These are phyloP conservation scores for Cheumatopsyche charites DNA, from an alignment of 1,140 invertebrate species.

Conservation along the genomic window DNA sequence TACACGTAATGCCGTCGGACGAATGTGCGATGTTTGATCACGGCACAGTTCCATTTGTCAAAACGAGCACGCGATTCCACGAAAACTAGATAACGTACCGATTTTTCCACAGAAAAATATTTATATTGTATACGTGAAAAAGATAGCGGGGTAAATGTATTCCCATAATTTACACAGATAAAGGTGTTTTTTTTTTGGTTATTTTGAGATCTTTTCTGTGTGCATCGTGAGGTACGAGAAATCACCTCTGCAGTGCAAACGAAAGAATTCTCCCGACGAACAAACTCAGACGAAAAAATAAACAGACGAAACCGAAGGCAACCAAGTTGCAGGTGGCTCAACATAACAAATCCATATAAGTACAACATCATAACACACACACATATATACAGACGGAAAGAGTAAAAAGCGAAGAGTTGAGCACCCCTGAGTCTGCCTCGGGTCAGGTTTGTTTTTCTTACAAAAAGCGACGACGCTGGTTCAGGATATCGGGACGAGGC, in stretches of 20 bases:
- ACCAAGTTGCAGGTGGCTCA: not conserved
- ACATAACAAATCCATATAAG: not conserved
- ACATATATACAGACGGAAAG: not conserved
- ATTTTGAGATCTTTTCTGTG: too few species aligned
- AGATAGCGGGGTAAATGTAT: too few species aligned
- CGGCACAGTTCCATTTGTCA: not conserved
- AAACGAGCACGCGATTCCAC: too few species aligned
- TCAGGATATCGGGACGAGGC: not conserved
- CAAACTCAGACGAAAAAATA: not conserved
- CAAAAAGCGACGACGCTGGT: not conserved
- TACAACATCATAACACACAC: not conserved
- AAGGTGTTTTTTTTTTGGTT: too few species aligned
- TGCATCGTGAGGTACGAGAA: too few species aligned
- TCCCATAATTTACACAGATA: too few species aligned
- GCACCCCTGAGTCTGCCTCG: slow-evolving; percentile 14
- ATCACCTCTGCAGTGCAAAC: not conserved
- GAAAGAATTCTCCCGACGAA: not conserved
- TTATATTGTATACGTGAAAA: too few species aligned
- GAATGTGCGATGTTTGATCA: not conserved
- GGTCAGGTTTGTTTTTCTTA: slow-evolving; percentile 36
- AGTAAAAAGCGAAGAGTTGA: too few species aligned
- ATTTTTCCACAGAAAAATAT: too few species aligned
- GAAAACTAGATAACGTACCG: too few species aligned
- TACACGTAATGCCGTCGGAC: too few species aligned
- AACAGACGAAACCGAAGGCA: not conserved